Percentiles rank a stretch among this genome's conserved stretches.
phyloP scores from a whole-genome alignment of 2,888 invertebrate species.

The Callimorpha dominula region DNA sequence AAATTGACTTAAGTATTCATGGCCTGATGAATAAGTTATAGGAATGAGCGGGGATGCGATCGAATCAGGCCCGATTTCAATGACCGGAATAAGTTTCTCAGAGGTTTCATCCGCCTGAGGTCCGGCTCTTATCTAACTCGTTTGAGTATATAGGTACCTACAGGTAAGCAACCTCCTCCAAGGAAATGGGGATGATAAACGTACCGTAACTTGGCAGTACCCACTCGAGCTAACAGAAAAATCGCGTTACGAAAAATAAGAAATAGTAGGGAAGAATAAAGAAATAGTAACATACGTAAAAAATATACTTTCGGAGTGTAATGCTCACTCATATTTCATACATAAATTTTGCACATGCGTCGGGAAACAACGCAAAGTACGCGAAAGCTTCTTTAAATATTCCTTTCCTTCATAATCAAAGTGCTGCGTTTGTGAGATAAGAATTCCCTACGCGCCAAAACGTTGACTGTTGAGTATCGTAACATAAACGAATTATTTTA shows the following conservation, averaged over 20 bases:
- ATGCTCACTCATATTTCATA: slow-evolving; percentile 68
- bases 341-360: slow-evolving; percentile 80
- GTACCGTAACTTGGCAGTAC: slow-evolving; percentile 32
- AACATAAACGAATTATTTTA: slow-evolving; percentile 78
- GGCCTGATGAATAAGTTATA: slow-evolving; percentile 79
- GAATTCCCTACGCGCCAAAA: slow-evolving; percentile 78
- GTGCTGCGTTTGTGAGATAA: slow-evolving; percentile 83
- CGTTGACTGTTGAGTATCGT: slow-evolving; percentile 68
- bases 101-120: slow-evolving; percentile 46
- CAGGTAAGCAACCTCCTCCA: slow-evolving; percentile 17
- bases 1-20: slow-evolving; percentile 82
- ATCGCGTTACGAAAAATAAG: slow-evolving; percentile 38
- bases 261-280: slow-evolving; percentile 45
- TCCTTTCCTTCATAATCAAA: slow-evolving; percentile 84
- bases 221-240: slow-evolving; percentile 41
- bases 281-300: slow-evolving; percentile 58
- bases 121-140: slow-evolving; percentile 39
- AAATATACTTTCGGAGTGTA: slow-evolving; percentile 58
- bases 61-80: slow-evolving; percentile 75
- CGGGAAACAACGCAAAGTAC: slow-evolving; percentile 75
- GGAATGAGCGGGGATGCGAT: slow-evolving; percentile 69
- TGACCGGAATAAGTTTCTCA: slow-evolving; percentile 70
- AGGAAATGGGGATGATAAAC: slow-evolving; percentile 42
- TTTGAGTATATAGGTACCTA: slow-evolving; percentile 6
- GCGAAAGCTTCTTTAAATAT: slow-evolving; percentile 81